phyloP scores from a whole-genome alignment of 92 coral and sea anemone genomes.

The Actinernus sp. region DNA sequence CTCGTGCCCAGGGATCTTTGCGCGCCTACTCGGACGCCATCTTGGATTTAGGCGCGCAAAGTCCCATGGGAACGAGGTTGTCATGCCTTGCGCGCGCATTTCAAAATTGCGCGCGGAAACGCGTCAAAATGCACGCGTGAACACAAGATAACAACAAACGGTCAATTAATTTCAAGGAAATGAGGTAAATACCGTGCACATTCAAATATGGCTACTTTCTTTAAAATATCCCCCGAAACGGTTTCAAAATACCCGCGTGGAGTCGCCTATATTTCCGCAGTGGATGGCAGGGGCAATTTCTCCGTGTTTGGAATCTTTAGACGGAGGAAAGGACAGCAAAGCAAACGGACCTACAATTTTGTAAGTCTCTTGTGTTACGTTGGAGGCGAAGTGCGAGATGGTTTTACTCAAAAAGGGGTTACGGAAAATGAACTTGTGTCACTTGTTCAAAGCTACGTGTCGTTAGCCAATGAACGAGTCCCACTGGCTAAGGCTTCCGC shows the following conservation, averaged over 20 bases:
- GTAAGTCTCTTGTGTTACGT: conserved; percentile 60
- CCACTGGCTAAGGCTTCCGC: conserved; percentile 43
- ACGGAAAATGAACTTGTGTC: conserved; percentile 42
- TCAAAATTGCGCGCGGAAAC: too few relatives aligned
- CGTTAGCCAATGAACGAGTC: conserved; percentile 31
- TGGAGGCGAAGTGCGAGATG: conserved; percentile 75
- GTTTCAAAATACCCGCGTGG: conserved; percentile 50
- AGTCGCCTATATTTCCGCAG: conserved; percentile 49
- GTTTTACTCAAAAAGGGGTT: conserved; percentile 53
- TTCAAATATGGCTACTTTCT: conserved; percentile 14
- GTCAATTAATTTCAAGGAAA: too few relatives aligned
- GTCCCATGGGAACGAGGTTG: too few relatives aligned
- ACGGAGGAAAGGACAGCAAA: conserved; percentile 41
- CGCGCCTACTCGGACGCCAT: too few relatives aligned
- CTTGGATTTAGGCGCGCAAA: too few relatives aligned
- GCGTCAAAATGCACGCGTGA: too few relatives aligned
- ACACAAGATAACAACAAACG: too few relatives aligned
- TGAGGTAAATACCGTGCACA: too few relatives aligned
- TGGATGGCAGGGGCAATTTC: conserved; percentile 72
- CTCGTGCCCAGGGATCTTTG: too few relatives aligned
- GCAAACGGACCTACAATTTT: conserved; percentile 37
- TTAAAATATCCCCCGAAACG: conserved; percentile 19
- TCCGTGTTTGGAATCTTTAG: conserved; percentile 59
- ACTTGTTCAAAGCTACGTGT: conserved; percentile 34
- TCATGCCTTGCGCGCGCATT: too few relatives aligned